phyloP scores from a whole-genome alignment of 2,888 invertebrate genomes.

The Agrochola circellaris region DNA sequence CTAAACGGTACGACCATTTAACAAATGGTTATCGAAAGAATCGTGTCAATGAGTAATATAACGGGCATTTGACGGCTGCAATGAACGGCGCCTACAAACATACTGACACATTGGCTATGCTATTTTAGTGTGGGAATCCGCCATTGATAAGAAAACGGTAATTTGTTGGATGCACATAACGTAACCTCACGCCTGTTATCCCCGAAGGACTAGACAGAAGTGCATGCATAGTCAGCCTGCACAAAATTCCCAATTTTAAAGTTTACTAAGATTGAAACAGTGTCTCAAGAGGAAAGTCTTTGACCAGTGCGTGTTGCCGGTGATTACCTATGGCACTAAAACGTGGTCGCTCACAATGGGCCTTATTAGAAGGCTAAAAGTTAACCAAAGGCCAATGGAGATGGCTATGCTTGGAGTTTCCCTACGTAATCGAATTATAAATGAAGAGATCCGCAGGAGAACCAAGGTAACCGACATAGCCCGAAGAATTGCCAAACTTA shows the following conservation, averaged over 20 bases:
- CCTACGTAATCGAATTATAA: no score
- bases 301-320: no score
- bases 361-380: no score
- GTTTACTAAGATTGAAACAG: no score
- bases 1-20: constrained; percentile 21
- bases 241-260: neutral
- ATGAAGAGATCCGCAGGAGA: no score
- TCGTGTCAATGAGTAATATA: constrained; percentile 39
- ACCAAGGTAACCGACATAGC: no score
- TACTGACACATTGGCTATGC: constrained; percentile 44
- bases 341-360: no score
- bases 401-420: no score
- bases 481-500: no score
- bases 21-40: constrained; percentile 25
- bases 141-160: constrained; percentile 9
- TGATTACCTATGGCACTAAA: no score
- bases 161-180: neutral
- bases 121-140: constrained; percentile 30
- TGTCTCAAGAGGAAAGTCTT: no score
- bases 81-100: constrained; percentile 36
- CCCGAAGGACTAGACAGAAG: neutral
- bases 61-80: constrained; percentile 28
- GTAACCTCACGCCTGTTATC: neutral
- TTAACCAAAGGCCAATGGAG: no score
- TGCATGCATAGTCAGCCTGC: neutral